Base-by-base conservation (phyloP, 1,140 invertebrate species). In the Ostrea edulis region DNA sequence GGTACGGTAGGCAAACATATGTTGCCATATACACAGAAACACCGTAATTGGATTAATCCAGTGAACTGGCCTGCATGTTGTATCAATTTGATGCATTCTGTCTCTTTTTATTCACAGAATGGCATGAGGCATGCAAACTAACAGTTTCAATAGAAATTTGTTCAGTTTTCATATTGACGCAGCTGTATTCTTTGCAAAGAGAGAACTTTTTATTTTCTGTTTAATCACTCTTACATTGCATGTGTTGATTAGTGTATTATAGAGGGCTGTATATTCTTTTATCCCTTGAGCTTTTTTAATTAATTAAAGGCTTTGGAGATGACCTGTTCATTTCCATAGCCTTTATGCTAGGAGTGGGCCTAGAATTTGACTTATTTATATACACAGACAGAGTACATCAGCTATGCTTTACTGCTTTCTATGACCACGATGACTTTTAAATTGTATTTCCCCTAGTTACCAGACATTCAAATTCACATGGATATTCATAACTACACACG, bases 241-340 rank as follows among this genome's bases (percentile, higher is more conserved):
- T 71, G 68, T 29, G 68, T 71, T 71, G 68, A 71, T 25, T 71
- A 29, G 12, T 71, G 25, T 29, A 29, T 25, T 29, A 14, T 29
- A 14, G 29, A 71, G 68, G 29, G 68, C 68, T 71, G 22, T 71
- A 35, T 71, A 71, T 62, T 62, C 55, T 35, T 71, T 62, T 62
- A n/a, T 71, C 68, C 68, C 68, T 71, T 71, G 68, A 71, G 68
- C 68, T 35, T 44, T 71, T 29, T 12, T 71, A 71, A 71, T 71
- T 71, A 71, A 71, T 71, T 71, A 71, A 71, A 29, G 68, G 68
- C 68, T 71, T 35, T 71, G 68, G 68, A 71, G 29, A 25, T 71
- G 68, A 35, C 11, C 22, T 71, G 68, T 71, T 71, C 68, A 71
- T 71, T 71, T 71, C 68, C 68, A 71, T 25, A 35, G 68, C 68